A percentile compares a stretch with the other conserved stretches of the same genome.
phyloP scores from a whole-genome alignment of 2,888 invertebrate genomes.

The Timema podura region DNA sequence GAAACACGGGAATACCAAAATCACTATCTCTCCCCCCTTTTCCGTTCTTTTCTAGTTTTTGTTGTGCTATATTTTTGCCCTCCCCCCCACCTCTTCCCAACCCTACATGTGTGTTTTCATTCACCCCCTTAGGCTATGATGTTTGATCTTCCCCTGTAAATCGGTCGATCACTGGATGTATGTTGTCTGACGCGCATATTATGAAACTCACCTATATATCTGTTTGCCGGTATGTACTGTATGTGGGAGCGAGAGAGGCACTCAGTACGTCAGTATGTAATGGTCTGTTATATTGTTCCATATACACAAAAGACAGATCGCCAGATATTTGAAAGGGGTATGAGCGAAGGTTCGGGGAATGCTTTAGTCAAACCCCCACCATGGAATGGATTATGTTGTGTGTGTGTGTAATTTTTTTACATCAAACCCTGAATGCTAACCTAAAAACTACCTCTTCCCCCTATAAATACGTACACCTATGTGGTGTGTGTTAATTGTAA shows the following conservation, averaged over 20 bases:
- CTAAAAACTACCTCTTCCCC: background rate
- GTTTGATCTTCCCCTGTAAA: conserved; percentile 13
- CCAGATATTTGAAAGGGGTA: conserved; percentile 10
- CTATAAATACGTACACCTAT: background rate
- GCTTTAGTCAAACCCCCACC: conserved; percentile 21
- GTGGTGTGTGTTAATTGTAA: no score
- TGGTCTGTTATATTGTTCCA: conserved; percentile 14
- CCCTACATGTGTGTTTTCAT: background rate
- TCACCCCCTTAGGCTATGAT: conserved; percentile 12
- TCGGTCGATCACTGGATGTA: conserved; percentile 3
- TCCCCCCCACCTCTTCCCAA: background rate
- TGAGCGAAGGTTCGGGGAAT: conserved; percentile 20
- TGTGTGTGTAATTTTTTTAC: background rate
- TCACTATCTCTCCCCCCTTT: background rate
- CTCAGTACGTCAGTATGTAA: background rate
- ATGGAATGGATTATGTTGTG: conserved; percentile 10
- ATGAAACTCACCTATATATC: background rate
- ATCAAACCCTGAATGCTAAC: no score
- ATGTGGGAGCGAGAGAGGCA: no score
- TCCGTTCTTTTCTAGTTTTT: background rate
- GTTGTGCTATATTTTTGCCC: background rate
- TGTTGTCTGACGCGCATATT: background rate
- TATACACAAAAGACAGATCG: conserved; percentile 14
- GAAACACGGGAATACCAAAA: background rate
- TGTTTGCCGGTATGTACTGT: no score